Evolutionary conservation across 2,797 vertebrate species (phyloP), one percentile per base, ranked within the genome.

Genomic region (Ceyx erithaca): DNA sequence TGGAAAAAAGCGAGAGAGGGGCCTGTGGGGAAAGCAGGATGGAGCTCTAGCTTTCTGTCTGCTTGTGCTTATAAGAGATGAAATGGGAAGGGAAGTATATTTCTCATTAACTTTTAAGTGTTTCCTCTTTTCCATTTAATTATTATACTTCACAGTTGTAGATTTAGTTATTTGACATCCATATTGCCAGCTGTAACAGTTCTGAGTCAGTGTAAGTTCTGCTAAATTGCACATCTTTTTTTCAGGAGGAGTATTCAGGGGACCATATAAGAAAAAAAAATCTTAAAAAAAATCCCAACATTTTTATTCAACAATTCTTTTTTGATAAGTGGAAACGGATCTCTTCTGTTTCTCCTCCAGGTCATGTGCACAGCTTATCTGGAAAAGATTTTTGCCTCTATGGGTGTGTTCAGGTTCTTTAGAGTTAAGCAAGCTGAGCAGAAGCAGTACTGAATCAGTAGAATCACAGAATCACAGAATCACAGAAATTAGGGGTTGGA

Each of bases 21-120:
- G 12, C 19, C 21, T 25, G 2, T 3, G 3, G 10, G 4, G 14
- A 8, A 6, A 58, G 17, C 25, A 72, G 22, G 6, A 8, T 1
- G 1, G 31, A 67, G 18, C 52, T 82, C 28, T 33, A 45, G 8
- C 54, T 89, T 86, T 51, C 48, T 28, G n/a, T 25, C 10, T 51
- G 79, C 52, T 66, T 69, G 6, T 82, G n/a, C 33, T 54, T 51
- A 2, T 19, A 91, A n/a, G 28, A 52, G 48, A 17, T 33, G 46
- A 72, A 45, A 73, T 37, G 26, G 11, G 18, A 87, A 78, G 19
- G 11, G 16, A n/a, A 23, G 8, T 40, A 3, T 58, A 37, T 69
- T 85, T 52, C 26, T 77, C 37, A 8, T 61, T 26, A 55, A 55
- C 28, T 80, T 66, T 5, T 68, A 30, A 64, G 18, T 58, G 15